These are phyloP conservation scores for Avahi laniger DNA, from an alignment of 2,797 vertebrate genomes.

Conservation along the genomic window DNA sequence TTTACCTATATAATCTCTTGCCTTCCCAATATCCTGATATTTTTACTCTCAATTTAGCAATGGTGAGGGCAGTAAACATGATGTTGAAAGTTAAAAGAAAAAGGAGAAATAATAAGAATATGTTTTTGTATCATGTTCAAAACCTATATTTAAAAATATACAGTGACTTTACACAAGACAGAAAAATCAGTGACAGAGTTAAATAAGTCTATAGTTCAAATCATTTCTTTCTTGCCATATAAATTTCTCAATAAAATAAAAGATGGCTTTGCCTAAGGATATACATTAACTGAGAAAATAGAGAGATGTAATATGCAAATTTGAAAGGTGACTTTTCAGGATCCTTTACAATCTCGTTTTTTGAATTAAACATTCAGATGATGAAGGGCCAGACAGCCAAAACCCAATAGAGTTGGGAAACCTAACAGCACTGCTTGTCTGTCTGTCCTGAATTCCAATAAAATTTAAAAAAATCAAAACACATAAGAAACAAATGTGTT, in stretches of 20 bases:
- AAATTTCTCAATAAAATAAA: neutral
- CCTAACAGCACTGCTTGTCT: neutral
- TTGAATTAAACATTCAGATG: neutral
- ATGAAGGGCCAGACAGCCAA: neutral
- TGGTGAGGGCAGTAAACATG: neutral
- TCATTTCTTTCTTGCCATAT: neutral
- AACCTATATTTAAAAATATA: neutral
- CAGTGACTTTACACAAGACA: neutral
- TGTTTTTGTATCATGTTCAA: neutral
- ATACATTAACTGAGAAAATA: neutral
- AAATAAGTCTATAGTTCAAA: neutral
- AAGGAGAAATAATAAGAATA: neutral
- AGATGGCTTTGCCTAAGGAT: neutral
- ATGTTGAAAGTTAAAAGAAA: neutral
- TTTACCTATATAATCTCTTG: neutral
- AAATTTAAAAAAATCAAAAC: neutral
- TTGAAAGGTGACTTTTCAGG: neutral
- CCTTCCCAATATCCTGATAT: neutral
- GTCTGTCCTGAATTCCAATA: neutral
- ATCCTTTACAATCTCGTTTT: neutral
- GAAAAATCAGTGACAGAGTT: neutral
- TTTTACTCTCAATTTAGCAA: neutral
- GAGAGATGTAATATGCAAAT: neutral
- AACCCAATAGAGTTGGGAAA: neutral
- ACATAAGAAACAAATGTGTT: neutral